phyloP scores from a whole-genome alignment of 2,888 invertebrate genomes.

The Drosophila paucipuncta region DNA sequence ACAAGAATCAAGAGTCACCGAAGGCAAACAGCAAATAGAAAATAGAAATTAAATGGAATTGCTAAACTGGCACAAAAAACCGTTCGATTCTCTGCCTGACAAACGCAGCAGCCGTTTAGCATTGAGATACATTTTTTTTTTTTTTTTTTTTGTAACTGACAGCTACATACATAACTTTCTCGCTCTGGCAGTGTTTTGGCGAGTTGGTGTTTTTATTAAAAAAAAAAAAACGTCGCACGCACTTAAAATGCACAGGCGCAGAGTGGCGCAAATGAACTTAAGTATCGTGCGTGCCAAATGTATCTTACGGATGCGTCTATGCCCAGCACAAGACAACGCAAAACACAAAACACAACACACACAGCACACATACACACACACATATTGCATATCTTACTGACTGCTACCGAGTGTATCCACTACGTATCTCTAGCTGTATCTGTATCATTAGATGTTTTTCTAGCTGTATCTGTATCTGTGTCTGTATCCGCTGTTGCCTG shows the following conservation, averaged over 20 bases:
- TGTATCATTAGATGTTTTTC: conserved; percentile 17
- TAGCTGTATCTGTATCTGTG: conserved; percentile 38
- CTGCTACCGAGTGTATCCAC: background rate
- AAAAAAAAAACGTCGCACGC: conserved; percentile 40
- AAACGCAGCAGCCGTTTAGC: conserved; percentile 39
- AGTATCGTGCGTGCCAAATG: conserved; percentile 67
- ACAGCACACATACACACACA: conserved; percentile 1
- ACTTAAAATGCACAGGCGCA: conserved; percentile 74
- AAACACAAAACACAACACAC: background rate
- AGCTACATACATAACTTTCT: conserved; percentile 42
- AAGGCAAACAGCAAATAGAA: conserved; percentile 30
- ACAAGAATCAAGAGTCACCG: conserved; percentile 13
- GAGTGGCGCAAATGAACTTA: conserved; percentile 80
- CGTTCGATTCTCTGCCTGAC: conserved; percentile 47
- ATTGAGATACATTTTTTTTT: conserved; percentile 22
- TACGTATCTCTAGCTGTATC: conserved; percentile 21
- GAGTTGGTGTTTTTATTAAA: conserved; percentile 16
- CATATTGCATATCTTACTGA: conserved; percentile 7
- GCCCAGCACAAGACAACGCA: conserved; percentile 14
- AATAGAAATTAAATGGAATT: conserved; percentile 42
- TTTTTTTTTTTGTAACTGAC: conserved; percentile 33
- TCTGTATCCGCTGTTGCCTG: conserved; percentile 39
- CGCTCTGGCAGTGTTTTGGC: conserved; percentile 17
- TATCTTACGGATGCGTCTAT: conserved; percentile 52
- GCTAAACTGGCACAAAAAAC: conserved; percentile 67